Base-by-base conservation (phyloP, 1,140 invertebrate species). In the Rhagoletis pomonella region DNA sequence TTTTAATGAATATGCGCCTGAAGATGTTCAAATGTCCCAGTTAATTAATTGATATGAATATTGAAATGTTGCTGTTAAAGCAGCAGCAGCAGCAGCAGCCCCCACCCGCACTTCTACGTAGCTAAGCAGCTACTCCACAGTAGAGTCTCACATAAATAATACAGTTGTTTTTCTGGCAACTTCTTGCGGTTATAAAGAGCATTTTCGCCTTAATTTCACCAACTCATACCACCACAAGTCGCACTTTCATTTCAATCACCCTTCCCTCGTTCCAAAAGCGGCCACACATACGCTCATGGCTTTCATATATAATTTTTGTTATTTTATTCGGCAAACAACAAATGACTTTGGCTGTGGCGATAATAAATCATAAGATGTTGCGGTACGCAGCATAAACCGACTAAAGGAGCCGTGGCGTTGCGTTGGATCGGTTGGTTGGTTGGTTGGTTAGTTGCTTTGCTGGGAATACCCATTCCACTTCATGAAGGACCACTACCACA, bases 321-420 rank as follows among this genome's bases (percentile, higher is more conserved):
- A 55, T 55, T 81, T 81, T 81, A 19, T 19, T 81, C 55, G 5
- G 73, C 10, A 81, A 81, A 55, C 47, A 81, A 81, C 73, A 81
- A 81, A 81, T 81, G 73, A 81, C 73, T 81, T 55, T 81, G 73
- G 73, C 73, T 29, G 73, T 55, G 73, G 73, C 73, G 47, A 81
- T 81, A 81, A 81, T 81, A 81, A 81, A 81, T 81, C 73, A 81
- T 81, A 81, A 81, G 73, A 81, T 55, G 47, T 81, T 81, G 73
- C 47, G 69, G 69, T 55, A 0, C 69, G 14, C 29, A 29, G 29
- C 12, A 47, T 47, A 73, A 62, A 73, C 42, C 42, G 42, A 50
- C 69, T 17, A 4, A 29, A 55, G 73, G 4, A 47, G 42, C 69
- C 3, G 19, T 58, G 12, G 55, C 29, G 29, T 29, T 29, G 29